These are phyloP conservation scores for Erebia palarica DNA, from an alignment of 2,888 invertebrate species.

Conservation along the genomic window DNA sequence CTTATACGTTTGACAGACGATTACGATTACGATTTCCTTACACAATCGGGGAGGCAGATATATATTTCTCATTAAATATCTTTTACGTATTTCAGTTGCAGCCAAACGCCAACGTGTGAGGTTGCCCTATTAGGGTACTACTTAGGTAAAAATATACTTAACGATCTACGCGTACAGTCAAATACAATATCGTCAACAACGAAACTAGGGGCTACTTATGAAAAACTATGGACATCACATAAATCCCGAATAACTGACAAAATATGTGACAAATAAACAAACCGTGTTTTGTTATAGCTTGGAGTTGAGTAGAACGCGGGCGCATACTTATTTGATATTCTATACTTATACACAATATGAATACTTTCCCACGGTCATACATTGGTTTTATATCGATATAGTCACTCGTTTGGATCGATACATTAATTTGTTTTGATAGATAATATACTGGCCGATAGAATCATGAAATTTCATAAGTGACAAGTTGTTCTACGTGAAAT, in stretches of 20 bases:
- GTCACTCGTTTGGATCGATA: not conserved
- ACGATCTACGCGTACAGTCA: conserved; percentile 63
- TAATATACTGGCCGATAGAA: not conserved
- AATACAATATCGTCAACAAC: conserved; percentile 71
- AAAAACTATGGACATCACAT: conserved; percentile 72
- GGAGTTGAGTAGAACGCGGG: conserved; percentile 21
- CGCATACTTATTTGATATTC: not conserved
- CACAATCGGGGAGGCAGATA: too few species aligned
- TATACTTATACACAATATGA: not conserved
- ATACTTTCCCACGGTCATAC: conserved; percentile 1
- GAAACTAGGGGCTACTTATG: conserved; percentile 71
- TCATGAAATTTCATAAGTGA: not conserved
- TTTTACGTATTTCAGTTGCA: conserved; percentile 24
- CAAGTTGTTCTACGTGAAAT: too few species aligned
- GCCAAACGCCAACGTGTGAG: conserved; percentile 59
- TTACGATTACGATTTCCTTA: too few species aligned
- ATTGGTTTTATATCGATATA: not conserved
- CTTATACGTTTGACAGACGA: too few species aligned
- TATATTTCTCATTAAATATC: conserved; percentile 26
- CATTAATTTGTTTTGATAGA: not conserved
- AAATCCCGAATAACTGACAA: conserved; percentile 55
- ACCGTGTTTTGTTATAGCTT: conserved; percentile 40
- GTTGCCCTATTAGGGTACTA: conserved; percentile 64
- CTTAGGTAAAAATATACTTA: conserved; percentile 75
- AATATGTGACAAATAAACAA: conserved; percentile 51